Conservation (phyloP, 64 coral and sea anemone species). For the Actinia equina region DNA sequence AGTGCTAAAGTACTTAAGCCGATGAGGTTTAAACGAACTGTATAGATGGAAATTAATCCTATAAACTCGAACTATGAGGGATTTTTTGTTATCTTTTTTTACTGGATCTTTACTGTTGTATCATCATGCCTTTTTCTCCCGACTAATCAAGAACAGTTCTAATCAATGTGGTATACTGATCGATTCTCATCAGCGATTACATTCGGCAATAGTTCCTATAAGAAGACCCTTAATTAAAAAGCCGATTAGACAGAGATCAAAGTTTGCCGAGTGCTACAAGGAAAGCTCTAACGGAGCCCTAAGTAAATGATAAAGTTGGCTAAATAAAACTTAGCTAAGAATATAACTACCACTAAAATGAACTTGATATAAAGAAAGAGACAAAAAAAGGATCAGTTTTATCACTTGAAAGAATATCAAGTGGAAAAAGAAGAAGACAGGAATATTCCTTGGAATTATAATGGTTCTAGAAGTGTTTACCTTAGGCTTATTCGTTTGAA, state of each 20-base stretch:
- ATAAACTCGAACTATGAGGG: background rate
- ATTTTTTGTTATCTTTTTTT: background rate
- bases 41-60: background rate
- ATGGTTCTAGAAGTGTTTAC: slow-evolving; percentile 12
- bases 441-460: background rate
- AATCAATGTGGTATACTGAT: background rate
- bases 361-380: background rate
- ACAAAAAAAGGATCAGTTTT: background rate
- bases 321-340: background rate
- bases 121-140: background rate
- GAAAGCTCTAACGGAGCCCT: background rate
- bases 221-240: background rate
- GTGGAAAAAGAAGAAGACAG: background rate
- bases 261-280: slow-evolving; percentile 9
- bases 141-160: background rate
- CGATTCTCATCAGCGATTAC: background rate
- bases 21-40: slow-evolving; percentile 1
- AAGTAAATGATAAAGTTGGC: background rate
- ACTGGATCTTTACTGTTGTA: background rate
- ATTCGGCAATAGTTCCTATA: background rate
- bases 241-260: slow-evolving; percentile 1
- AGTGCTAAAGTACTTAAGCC: slow-evolving; percentile 3
- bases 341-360: background rate
- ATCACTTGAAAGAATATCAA: background rate
- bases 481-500: background rate